These are phyloP conservation scores for Micoletzkya japonica DNA, from an alignment of 2,888 invertebrate species.

Conservation along the genomic window DNA sequence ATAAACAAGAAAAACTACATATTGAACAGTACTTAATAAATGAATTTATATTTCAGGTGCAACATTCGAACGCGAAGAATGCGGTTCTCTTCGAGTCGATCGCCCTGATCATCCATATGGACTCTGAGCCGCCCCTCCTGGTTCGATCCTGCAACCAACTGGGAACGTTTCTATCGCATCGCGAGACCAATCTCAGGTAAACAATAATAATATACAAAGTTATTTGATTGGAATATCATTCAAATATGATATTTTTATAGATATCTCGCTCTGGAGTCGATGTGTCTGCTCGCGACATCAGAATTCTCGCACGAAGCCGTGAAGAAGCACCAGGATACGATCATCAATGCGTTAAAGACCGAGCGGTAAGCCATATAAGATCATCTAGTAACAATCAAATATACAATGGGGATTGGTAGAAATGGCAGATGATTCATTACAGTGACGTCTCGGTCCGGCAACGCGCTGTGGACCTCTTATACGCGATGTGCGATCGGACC, in stretches of 20 bases:
- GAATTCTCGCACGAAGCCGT: conserved; percentile 99
- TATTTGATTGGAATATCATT: not conserved
- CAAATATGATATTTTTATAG: conserved; percentile 52
- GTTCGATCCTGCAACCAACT: conserved; percentile 98
- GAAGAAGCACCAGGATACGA: conserved; percentile 98
- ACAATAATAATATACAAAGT: not conserved
- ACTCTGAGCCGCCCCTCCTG: conserved; percentile 74
- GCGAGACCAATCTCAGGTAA: conserved; percentile 90
- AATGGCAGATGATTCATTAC: not conserved
- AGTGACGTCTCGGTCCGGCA: conserved; percentile 76
- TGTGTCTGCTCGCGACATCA: conserved; percentile 97
- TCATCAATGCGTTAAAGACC: conserved; percentile 90
- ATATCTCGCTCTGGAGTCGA: conserved; percentile 95
- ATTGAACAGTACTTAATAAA: not conserved
- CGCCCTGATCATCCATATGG: conserved; percentile 98
- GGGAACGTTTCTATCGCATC: conserved; percentile 87
- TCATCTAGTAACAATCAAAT: not conserved
- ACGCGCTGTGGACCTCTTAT: conserved; percentile 93
- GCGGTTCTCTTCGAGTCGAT: conserved; percentile 99
- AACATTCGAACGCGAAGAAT: conserved; percentile 99
- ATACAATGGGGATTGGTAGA: not conserved
- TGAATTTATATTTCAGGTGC: conserved; percentile 74
- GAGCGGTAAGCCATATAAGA: conserved; percentile 43
- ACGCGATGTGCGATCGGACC: conserved; percentile 99
- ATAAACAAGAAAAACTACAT: too few species aligned